Conservation (phyloP, 1,140 invertebrate genomes). For the Drosophila erecta region DNA sequence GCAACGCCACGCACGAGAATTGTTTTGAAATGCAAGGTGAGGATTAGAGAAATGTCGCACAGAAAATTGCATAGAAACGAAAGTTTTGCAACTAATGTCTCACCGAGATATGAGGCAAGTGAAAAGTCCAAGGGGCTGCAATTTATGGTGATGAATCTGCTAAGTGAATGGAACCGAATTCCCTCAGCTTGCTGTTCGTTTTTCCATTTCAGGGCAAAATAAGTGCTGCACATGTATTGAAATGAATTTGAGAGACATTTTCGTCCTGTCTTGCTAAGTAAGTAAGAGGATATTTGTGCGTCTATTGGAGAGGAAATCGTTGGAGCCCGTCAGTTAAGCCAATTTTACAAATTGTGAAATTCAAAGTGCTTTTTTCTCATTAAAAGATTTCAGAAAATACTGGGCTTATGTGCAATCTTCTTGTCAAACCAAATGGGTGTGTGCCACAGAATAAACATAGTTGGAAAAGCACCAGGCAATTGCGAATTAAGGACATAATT, state of each 20-base stretch:
- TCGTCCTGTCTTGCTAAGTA: background rate
- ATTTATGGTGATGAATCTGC: constrained; percentile 44
- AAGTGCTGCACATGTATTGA: background rate
- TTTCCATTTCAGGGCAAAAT: constrained; percentile 1
- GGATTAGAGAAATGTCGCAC: constrained; percentile 70
- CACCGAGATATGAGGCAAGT: constrained; percentile 23
- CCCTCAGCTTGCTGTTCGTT: constrained; percentile 3
- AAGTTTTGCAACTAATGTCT: constrained; percentile 66
- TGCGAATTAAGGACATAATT: constrained; percentile 3
- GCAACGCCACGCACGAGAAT: constrained; percentile 58
- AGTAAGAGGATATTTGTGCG: background rate
- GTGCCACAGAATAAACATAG: too few species aligned
- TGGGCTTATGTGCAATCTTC: too few species aligned
- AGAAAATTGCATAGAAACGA: constrained; percentile 64
- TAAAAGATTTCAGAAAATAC: too few species aligned
- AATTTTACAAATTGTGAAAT: background rate
- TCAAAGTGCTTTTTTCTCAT: background rate
- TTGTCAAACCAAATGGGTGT: too few species aligned
- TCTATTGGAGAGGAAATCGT: too few species aligned
- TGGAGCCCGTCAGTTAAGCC: background rate
- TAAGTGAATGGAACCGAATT: constrained; percentile 32
- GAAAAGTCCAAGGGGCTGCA: constrained; percentile 13
- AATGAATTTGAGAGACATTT: constrained; percentile 3
- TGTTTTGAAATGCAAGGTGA: constrained; percentile 75
- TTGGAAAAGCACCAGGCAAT: background rate